Conservation (phyloP, 2,888 invertebrate genomes). For the Abrostola tripartita region DNA sequence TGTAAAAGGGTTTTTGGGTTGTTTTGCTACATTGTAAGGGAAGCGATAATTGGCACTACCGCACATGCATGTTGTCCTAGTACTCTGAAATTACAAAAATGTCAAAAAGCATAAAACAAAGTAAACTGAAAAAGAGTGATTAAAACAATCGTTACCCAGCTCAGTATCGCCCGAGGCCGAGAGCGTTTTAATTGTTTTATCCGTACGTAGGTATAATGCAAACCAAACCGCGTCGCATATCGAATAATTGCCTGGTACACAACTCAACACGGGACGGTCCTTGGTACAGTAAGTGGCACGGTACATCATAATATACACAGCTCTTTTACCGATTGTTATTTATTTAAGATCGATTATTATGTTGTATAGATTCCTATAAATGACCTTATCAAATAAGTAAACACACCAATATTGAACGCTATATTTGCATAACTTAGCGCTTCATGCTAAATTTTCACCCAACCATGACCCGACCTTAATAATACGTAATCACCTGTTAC, state of each 20-base stretch:
- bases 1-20: neutral
- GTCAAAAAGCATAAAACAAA: constrained; percentile 12
- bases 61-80: constrained; percentile 19
- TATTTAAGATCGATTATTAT: too few relatives aligned
- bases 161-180: constrained; percentile 9
- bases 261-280: neutral
- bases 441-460: neutral
- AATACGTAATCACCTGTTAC: neutral
- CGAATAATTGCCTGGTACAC: constrained; percentile 6
- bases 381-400: too few relatives aligned
- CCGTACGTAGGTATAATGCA: constrained; percentile 23
- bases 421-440: neutral
- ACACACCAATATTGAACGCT: too few relatives aligned
- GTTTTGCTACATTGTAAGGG: neutral
- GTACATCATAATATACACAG: too few relatives aligned
- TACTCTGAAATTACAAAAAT: constrained; percentile 16
- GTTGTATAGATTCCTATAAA: too few relatives aligned
- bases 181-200: constrained; percentile 21
- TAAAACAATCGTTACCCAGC: constrained; percentile 21
- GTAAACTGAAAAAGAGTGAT: constrained; percentile 18
- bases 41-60: neutral
- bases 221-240: constrained; percentile 18
- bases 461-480: neutral
- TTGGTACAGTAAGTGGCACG: neutral
- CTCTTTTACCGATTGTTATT: too few relatives aligned